Evolutionary conservation across 1,140 invertebrate genomes (phyloP).

Genomic region (Penaeus chinensis): DNA sequence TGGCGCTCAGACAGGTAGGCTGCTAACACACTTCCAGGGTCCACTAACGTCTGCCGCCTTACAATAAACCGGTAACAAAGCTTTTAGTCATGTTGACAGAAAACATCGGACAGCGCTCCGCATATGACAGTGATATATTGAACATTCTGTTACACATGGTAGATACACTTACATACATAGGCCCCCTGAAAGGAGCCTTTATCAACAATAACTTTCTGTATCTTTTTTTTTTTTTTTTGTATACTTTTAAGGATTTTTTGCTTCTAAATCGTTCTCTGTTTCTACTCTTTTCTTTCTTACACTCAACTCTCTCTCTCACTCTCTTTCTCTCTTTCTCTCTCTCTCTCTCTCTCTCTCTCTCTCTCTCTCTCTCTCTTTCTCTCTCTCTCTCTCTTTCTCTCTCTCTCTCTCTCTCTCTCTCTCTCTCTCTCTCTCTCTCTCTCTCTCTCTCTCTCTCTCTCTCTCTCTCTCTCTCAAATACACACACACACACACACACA

Average conservation of each 20-base stretch:
- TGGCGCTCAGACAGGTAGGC: too few relatives aligned
- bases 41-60: too few relatives aligned
- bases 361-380: conserved; percentile 16
- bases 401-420: conserved; percentile 41
- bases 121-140: too few relatives aligned
- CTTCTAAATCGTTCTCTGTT: background rate
- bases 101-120: too few relatives aligned
- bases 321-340: conserved; percentile 40
- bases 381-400: background rate
- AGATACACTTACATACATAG: too few relatives aligned
- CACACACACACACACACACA: background rate
- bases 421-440: conserved; percentile 13
- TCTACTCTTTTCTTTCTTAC: background rate
- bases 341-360: conserved; percentile 19
- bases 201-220: too few relatives aligned
- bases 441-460: conserved; percentile 11
- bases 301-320: conserved; percentile 20
- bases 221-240: background rate
- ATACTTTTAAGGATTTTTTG: background rate
- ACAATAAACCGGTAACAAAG: too few relatives aligned
- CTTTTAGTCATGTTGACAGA: too few relatives aligned
- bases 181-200: too few relatives aligned
- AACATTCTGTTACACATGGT: too few relatives aligned
- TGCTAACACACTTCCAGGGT: too few relatives aligned
- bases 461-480: background rate